Evolutionary conservation across 2,797 vertebrate genomes (phyloP).

Genomic region (Pangasius macronema): DNA sequence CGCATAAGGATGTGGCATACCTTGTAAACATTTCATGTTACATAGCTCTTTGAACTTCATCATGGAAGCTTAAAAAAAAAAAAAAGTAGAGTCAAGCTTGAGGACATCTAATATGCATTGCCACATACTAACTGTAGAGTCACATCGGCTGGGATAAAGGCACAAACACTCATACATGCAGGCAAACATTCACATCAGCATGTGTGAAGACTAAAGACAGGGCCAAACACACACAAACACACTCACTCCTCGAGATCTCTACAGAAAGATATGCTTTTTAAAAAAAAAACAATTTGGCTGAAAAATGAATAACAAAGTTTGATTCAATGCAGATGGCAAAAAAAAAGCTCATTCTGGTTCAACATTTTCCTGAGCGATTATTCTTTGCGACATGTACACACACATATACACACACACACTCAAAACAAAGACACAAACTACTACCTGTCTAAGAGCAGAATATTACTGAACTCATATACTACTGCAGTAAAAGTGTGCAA

Average conservation of each 20-base stretch:
- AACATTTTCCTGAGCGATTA: constrained; percentile 53
- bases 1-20: constrained; percentile 74
- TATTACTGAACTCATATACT: constrained; percentile 63
- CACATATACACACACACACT: constrained; percentile 32
- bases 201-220: neutral
- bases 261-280: constrained; percentile 58
- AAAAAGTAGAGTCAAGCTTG: constrained; percentile 61
- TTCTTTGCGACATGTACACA: constrained; percentile 16
- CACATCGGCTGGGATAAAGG: constrained; percentile 47
- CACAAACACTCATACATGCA: constrained; percentile 54
- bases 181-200: constrained; percentile 20
- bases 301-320: constrained; percentile 19
- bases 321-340: constrained; percentile 26
- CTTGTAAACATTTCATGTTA: constrained; percentile 76
- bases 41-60: constrained; percentile 73
- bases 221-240: constrained; percentile 63
- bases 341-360: constrained; percentile 17
- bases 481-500: constrained; percentile 73
- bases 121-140: constrained; percentile 39
- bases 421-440: constrained; percentile 32
- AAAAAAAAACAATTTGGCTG: constrained; percentile 48
- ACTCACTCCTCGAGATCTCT: constrained; percentile 56
- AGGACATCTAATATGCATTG: constrained; percentile 34
- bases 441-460: constrained; percentile 47
- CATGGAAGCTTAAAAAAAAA: constrained; percentile 64